Conservation (phyloP, 2,797 vertebrate species). For the Pempheris klunzingeri region DNA sequence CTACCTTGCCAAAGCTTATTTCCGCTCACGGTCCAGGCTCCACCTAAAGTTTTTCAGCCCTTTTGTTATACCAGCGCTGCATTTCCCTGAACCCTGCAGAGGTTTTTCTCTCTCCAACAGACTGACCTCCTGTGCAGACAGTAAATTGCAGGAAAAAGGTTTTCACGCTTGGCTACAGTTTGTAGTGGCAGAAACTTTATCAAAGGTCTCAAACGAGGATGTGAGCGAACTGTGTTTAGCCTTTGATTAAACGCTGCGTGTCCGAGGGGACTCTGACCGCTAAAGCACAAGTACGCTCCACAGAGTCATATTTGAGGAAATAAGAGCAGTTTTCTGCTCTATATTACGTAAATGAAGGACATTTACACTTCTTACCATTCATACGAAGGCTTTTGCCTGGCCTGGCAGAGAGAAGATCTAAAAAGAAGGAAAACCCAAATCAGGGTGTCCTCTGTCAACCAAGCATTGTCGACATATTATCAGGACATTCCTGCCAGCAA, state of each 20-base stretch:
- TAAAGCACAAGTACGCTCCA: slow-evolving; percentile 37
- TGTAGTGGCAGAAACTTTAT: slow-evolving; percentile 77
- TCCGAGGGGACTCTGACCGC: slow-evolving; percentile 50
- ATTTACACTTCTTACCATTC: slow-evolving; percentile 44
- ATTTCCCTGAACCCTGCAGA: slow-evolving; percentile 47
- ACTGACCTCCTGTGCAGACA: slow-evolving; percentile 71
- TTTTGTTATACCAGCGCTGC: slow-evolving; percentile 41
- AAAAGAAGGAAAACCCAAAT: slow-evolving; percentile 41
- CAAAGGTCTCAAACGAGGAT: slow-evolving; percentile 72
- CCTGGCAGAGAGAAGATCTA: slow-evolving; percentile 28
- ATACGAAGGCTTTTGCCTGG: slow-evolving; percentile 30
- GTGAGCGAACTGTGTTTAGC: slow-evolving; percentile 52
- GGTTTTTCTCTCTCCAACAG: slow-evolving; percentile 36
- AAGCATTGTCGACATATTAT: slow-evolving; percentile 55
- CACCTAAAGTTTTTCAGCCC: slow-evolving; percentile 34
- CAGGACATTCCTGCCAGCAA: slow-evolving; percentile 53
- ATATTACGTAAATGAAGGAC: slow-evolving; percentile 40
- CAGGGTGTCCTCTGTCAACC: slow-evolving; percentile 36
- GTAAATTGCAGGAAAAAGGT: slow-evolving; percentile 83
- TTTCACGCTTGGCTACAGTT: slow-evolving; percentile 78
- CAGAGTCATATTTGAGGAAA: slow-evolving; percentile 59
- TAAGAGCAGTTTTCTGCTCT: slow-evolving; percentile 49
- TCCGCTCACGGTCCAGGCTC: not conserved
- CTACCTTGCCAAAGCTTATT: slow-evolving; percentile 12
- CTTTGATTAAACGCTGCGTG: slow-evolving; percentile 69